Percentiles rank a stretch among this genome's conserved stretches.
Conservation (phyloP, 2,888 invertebrate species). For the Platycnemis pennipes region DNA sequence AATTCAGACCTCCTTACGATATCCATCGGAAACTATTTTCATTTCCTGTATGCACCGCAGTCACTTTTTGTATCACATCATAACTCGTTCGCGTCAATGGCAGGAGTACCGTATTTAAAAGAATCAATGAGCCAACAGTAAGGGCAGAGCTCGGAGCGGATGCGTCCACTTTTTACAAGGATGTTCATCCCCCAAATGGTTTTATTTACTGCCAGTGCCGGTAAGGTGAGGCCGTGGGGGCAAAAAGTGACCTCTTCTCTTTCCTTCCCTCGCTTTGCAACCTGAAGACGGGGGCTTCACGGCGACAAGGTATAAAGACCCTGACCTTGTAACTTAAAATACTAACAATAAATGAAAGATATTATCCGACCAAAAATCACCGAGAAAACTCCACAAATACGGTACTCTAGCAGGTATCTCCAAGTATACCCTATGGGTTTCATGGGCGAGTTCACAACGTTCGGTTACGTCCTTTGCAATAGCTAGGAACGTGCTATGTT, state of each 20-base stretch:
- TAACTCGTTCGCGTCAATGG: not conserved
- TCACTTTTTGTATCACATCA: not conserved
- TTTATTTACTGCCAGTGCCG: not conserved
- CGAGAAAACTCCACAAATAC: not conserved
- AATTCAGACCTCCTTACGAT: not conserved
- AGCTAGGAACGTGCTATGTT: not conserved
- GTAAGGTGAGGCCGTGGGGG: not conserved
- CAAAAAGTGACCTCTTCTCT: not conserved
- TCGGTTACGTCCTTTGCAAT: not conserved
- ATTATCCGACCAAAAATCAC: not conserved
- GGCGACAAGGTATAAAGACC: not conserved
- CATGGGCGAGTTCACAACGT: not conserved
- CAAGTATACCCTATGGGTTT: not conserved
- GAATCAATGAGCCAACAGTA: not conserved
- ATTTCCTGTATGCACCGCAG: not conserved
- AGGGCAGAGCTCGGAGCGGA: not conserved
- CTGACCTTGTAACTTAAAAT: not conserved
- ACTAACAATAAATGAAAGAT: not conserved
- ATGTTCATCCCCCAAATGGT: not conserved
- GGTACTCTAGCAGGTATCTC: not conserved
- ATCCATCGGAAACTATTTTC: not conserved
- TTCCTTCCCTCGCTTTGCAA: not conserved
- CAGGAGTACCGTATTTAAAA: not conserved
- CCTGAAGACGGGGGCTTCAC: not conserved
- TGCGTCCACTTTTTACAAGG: not conserved